These are phyloP conservation scores for Candoia aspera DNA, from an alignment of 2,113 vertebrate species.

Conservation along the genomic window DNA sequence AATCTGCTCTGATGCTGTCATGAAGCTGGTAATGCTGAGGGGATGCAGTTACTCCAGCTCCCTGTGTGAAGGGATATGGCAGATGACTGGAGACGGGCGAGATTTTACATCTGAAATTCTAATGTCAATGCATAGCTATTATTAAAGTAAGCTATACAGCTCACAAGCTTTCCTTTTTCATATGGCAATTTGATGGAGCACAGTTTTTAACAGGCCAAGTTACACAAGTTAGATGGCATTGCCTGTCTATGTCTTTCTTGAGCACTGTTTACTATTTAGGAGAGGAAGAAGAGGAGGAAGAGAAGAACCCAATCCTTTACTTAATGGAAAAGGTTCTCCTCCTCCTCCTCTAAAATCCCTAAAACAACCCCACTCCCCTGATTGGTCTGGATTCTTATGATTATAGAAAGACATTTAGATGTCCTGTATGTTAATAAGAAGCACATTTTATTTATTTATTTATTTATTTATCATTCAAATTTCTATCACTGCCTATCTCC, in stretches of 20 bases:
- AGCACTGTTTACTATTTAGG: no score
- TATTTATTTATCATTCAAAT: no score
- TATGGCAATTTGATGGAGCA: neutral
- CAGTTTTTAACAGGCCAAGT: neutral
- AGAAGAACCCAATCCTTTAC: no score
- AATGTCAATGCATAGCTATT: neutral
- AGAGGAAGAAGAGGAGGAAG: no score
- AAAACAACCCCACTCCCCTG: no score
- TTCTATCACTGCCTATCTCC: no score
- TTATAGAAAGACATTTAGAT: neutral
- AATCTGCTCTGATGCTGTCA: neutral
- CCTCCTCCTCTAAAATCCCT: no score
- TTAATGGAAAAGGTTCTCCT: no score
- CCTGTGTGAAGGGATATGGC: neutral
- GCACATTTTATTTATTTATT: no score
- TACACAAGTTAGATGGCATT: neutral
- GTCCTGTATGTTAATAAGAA: slow-evolving; percentile 13
- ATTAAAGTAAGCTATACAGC: neutral
- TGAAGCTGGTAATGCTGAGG: neutral
- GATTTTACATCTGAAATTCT: neutral
- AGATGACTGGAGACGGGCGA: neutral
- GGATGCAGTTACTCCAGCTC: neutral
- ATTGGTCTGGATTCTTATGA: neutral
- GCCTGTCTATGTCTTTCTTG: neutral
- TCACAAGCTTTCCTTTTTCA: neutral